Conservation (phyloP, 1,140 invertebrate species). For the Drosophila pallidifrons region DNA sequence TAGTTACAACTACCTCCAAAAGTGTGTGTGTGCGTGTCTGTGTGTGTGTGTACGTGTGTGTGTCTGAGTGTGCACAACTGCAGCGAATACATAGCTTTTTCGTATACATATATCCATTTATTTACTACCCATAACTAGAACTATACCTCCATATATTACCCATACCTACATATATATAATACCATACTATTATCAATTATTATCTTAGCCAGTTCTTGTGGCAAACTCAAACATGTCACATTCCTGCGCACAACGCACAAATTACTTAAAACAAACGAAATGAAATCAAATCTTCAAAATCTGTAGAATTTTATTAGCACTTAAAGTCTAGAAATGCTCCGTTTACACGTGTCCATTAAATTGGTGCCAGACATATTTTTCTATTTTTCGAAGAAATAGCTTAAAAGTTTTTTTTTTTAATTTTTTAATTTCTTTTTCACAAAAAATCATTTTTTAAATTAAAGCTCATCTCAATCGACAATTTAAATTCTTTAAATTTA, state of each 20-base stretch:
- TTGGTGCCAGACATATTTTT: too few relatives aligned
- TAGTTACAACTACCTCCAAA: conserved; percentile 53
- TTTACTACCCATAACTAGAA: not conserved
- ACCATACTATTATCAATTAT: conserved; percentile 19
- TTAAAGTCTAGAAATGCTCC: not conserved
- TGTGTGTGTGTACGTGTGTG: conserved; percentile 11
- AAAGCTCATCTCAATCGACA: too few relatives aligned
- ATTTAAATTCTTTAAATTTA: too few relatives aligned
- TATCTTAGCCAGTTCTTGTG: conserved; percentile 53
- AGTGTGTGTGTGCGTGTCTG: conserved; percentile 31
- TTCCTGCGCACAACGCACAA: conserved; percentile 72
- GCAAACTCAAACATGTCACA: conserved; percentile 65
- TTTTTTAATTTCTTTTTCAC: too few relatives aligned
- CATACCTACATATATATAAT: conserved; percentile 7
- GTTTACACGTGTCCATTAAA: not conserved
- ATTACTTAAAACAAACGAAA: conserved; percentile 67
- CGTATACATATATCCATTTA: conserved; percentile 17
- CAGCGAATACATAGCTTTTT: conserved; percentile 50
- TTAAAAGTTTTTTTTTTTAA: too few relatives aligned
- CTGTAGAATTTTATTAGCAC: conserved; percentile 29
- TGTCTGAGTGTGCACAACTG: conserved; percentile 8
- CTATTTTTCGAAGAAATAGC: too few relatives aligned
- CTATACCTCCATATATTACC: not conserved
- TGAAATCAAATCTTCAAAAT: conserved; percentile 11
- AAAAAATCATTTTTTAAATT: too few relatives aligned